Conservation (phyloP, 2,797 vertebrate genomes). For the Gephyroberyx darwinii region DNA sequence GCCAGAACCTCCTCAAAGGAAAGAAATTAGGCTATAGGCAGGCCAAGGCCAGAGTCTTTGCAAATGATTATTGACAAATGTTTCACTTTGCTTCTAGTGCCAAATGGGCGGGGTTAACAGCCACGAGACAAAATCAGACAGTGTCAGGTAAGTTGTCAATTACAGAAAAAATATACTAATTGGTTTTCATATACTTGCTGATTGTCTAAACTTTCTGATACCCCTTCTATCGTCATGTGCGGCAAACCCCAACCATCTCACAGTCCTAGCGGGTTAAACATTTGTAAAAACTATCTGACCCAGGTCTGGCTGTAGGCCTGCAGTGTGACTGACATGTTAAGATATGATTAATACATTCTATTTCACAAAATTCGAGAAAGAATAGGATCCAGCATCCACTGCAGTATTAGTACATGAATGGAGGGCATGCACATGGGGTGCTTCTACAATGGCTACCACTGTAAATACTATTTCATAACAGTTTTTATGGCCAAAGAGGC, state of each 20-base stretch:
- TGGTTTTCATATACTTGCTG: too few relatives aligned
- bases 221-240: not conserved
- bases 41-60: not conserved
- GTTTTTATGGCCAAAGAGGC: not conserved
- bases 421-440: not conserved
- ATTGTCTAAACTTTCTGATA: not conserved
- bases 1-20: slow-evolving; percentile 13
- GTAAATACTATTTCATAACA: not conserved
- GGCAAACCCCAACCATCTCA: not conserved
- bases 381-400: too few relatives aligned
- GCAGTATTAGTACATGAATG: too few relatives aligned
- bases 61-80: not conserved
- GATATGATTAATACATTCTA: too few relatives aligned
- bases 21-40: slow-evolving; percentile 4
- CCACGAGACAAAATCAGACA: not conserved
- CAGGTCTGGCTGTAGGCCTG: too few relatives aligned
- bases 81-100: not conserved
- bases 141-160: not conserved
- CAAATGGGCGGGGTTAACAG: not conserved
- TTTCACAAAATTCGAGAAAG: too few relatives aligned
- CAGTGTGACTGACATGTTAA: too few relatives aligned
- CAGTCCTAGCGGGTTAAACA: not conserved
- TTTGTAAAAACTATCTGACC: too few relatives aligned
- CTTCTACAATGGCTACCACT: not conserved
- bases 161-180: too few relatives aligned